phyloP scores from a whole-genome alignment of 1,140 invertebrate genomes.

The Grapholita molesta region DNA sequence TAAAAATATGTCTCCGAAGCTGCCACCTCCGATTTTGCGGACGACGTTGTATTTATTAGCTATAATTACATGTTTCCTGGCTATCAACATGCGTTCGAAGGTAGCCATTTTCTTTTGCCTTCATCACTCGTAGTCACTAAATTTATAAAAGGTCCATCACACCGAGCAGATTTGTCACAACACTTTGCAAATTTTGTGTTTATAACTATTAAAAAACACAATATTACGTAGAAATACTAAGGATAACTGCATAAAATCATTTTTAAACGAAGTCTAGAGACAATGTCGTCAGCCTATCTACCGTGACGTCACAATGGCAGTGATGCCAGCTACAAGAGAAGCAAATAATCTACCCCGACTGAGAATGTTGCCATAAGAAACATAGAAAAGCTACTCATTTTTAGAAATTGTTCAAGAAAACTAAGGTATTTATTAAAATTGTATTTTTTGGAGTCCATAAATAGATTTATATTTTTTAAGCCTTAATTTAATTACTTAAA shows the following conservation, averaged over 20 bases:
- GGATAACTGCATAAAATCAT: slow-evolving; percentile 59
- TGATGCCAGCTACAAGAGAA: slow-evolving; percentile 27
- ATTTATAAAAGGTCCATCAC: slow-evolving; percentile 55
- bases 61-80: slow-evolving; percentile 86
- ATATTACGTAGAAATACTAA: slow-evolving; percentile 51
- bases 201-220: slow-evolving; percentile 52
- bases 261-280: slow-evolving; percentile 56
- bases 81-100: slow-evolving; percentile 66
- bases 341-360: slow-evolving; percentile 26
- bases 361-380: slow-evolving; percentile 23
- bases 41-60: slow-evolving; percentile 96
- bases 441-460: too few species aligned
- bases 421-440: too few species aligned
- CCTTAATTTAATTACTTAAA: too few species aligned
- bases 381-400: background rate
- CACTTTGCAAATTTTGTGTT: slow-evolving; percentile 52
- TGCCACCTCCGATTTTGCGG: slow-evolving; percentile 98
- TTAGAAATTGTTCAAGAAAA: too few species aligned
- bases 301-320: slow-evolving; percentile 63
- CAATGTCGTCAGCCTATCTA: slow-evolving; percentile 63
- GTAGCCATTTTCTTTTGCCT: slow-evolving; percentile 74
- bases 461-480: too few species aligned
- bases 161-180: slow-evolving; percentile 49
- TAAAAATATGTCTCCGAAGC: slow-evolving; percentile 99
- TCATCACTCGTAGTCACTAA: slow-evolving; percentile 65